Conservation (phyloP, 2,797 vertebrate species). For the Streptopelia turtur region DNA sequence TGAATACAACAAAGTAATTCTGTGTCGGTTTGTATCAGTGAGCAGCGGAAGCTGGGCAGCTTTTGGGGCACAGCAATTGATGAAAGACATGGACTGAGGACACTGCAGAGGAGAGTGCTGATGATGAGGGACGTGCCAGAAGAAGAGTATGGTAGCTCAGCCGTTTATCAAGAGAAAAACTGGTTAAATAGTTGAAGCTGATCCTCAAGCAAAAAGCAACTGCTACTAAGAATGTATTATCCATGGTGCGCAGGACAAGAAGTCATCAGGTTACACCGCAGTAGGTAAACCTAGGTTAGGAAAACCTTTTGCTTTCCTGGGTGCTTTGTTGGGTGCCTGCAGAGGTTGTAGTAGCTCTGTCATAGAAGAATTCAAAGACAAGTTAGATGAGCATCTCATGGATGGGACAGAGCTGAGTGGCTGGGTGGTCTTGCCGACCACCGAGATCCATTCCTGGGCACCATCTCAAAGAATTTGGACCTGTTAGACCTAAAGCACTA, state of each 20-base stretch:
- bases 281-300: not conserved
- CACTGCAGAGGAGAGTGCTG: not conserved
- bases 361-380: not conserved
- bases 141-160: not conserved
- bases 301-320: not conserved
- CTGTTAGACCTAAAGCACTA: not conserved
- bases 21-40: fast-evolving
- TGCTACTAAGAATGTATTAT: not conserved
- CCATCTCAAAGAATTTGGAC: not conserved
- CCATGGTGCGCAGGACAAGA: not conserved
- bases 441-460: not conserved
- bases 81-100: not conserved
- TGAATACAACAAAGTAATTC: not conserved
- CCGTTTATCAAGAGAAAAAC: not conserved
- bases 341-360: not conserved
- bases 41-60: not conserved
- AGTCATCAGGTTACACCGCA: fast-evolving
- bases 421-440: not conserved
- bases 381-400: not conserved
- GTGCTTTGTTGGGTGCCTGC: not conserved
- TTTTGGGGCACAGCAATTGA: not conserved
- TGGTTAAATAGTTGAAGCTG: not conserved
- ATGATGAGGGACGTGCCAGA: not conserved
- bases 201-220: not conserved
- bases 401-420: not conserved